phyloP scores from a whole-genome alignment of 92 coral and sea anemone genomes.

The Palythoa grandiflora region DNA sequence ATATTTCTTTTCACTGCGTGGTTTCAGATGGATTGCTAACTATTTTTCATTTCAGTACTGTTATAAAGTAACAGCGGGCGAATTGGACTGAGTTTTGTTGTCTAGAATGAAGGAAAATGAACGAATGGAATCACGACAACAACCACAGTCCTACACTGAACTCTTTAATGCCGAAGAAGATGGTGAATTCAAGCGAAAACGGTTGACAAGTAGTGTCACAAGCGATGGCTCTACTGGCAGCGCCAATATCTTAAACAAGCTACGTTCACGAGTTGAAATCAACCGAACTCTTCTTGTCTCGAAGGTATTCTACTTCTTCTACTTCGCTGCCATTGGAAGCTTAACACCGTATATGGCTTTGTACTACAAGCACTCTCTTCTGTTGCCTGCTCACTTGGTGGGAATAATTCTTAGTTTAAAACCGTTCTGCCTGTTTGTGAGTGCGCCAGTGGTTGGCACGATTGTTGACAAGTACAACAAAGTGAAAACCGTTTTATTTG shows the following conservation, averaged over 20 bases:
- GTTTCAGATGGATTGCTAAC: background rate
- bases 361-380: conserved; percentile 90
- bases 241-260: conserved; percentile 53
- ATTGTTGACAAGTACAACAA: conserved; percentile 96
- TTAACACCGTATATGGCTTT: conserved; percentile 86
- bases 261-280: conserved; percentile 60
- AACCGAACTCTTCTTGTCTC: conserved; percentile 73
- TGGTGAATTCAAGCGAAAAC: conserved; percentile 12
- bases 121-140: background rate
- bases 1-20: background rate
- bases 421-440: conserved; percentile 79
- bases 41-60: background rate
- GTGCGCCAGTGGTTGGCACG: conserved; percentile 91
- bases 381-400: conserved; percentile 86
- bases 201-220: conserved; percentile 7
- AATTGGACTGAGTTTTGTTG: background rate
- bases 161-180: conserved; percentile 80
- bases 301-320: conserved; percentile 87
- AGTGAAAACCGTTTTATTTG: conserved; percentile 70
- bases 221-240: conserved; percentile 12
- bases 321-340: conserved; percentile 91
- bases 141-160: conserved; percentile 39
- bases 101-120: conserved; percentile 16
- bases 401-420: conserved; percentile 88
- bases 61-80: background rate